Evolutionary conservation across 2,888 invertebrate species (phyloP).

Genomic region (Amphipyra tragopoginis): DNA sequence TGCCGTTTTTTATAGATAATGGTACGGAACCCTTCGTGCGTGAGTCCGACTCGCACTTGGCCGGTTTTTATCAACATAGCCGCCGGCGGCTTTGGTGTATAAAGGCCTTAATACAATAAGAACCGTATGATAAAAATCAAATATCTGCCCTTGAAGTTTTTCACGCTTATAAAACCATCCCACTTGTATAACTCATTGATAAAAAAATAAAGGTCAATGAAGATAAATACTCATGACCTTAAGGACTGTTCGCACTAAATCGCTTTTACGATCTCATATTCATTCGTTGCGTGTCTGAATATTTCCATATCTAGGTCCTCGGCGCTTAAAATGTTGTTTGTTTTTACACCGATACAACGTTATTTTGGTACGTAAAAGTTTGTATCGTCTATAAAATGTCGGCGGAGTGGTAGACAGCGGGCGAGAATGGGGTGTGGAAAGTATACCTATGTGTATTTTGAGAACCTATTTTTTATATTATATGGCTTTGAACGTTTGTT

Average conservation of each 20-base stretch:
- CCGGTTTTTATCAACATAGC: no score
- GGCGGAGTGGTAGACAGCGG: neutral
- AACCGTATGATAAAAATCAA: neutral
- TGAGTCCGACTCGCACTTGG: no score
- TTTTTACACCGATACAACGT: constrained; percentile 12
- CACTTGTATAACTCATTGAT: constrained; percentile 2
- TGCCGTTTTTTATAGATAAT: no score
- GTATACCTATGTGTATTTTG: neutral
- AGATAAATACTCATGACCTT: neutral
- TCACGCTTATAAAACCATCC: neutral
- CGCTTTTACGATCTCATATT: constrained; percentile 9
- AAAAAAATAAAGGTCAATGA: constrained; percentile 3
- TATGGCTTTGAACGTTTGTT: neutral
- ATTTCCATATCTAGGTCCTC: constrained; percentile 23
- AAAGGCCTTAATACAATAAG: no score
- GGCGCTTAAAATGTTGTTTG: constrained; percentile 7
- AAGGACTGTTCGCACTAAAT: constrained; percentile 10
- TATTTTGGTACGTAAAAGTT: constrained; percentile 16
- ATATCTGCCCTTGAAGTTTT: neutral
- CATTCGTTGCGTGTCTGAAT: constrained; percentile 29
- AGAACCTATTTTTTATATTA: neutral
- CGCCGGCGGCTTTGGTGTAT: no score
- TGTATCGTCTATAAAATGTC: constrained; percentile 10
- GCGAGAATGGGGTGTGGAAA: constrained; percentile 7
- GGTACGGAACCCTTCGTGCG: no score